Percentiles rank a stretch among this genome's conserved stretches.
These are phyloP conservation scores for Caerostris darwini DNA, from an alignment of 1,140 invertebrate genomes.

Conservation along the genomic window DNA sequence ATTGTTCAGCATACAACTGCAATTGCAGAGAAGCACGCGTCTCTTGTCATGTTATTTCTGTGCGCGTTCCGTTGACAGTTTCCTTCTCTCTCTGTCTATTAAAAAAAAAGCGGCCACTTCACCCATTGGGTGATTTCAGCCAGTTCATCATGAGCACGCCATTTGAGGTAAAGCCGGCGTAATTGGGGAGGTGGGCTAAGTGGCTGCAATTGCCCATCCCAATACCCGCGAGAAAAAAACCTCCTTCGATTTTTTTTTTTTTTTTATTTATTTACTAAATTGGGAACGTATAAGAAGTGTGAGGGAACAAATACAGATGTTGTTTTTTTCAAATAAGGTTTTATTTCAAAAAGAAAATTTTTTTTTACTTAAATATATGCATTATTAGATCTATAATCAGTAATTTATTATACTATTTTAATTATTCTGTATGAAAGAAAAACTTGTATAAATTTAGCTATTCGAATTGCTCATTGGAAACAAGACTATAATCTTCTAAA, in stretches of 20 bases:
- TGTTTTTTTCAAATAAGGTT: too few species aligned
- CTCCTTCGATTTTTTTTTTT: neutral
- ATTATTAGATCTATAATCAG: too few species aligned
- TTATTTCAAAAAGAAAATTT: too few species aligned
- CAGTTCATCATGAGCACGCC: conserved; percentile 33
- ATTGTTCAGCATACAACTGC: too few species aligned
- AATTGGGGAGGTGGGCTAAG: conserved; percentile 64
- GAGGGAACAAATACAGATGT: too few species aligned
- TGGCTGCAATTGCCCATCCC: conserved; percentile 44
- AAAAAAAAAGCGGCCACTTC: neutral
- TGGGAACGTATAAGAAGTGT: conserved; percentile 16
- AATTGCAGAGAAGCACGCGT: neutral
- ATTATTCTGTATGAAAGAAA: too few species aligned
- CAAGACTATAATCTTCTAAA: too few species aligned
- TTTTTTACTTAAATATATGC: too few species aligned
- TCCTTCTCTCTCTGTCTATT: neutral
- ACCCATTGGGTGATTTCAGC: neutral
- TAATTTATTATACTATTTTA: too few species aligned
- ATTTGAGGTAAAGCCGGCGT: neutral
- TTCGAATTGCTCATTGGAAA: too few species aligned
- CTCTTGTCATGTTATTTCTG: neutral
- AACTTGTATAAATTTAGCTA: too few species aligned
- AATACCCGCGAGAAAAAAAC: neutral
- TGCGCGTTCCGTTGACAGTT: conserved; percentile 4
- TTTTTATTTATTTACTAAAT: neutral